Evolutionary conservation across 2,797 vertebrate genomes (phyloP).

Genomic region (Xyrichtys novacula): DNA sequence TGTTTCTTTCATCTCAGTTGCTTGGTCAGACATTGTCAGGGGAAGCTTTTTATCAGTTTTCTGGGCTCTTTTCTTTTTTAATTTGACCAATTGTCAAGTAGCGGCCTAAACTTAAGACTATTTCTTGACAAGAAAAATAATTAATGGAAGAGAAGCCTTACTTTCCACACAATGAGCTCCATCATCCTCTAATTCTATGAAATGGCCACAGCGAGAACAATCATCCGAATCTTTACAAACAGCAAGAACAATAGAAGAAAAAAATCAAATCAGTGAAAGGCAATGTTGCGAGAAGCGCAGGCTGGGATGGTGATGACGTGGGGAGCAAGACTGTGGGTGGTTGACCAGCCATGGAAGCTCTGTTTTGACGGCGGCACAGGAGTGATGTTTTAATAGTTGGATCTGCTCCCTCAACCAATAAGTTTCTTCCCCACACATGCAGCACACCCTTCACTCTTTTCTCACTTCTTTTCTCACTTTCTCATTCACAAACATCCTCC

Average conservation of each 20-base stretch:
- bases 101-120: too few species aligned
- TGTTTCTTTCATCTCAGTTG: too few species aligned
- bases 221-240: conserved; percentile 60
- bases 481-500: conserved; percentile 50
- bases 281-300: conserved; percentile 68
- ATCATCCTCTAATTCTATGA: conserved; percentile 43
- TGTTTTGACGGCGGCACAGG: conserved; percentile 41
- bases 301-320: conserved; percentile 48
- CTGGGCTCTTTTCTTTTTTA: too few species aligned
- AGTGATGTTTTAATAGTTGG: conserved; percentile 75
- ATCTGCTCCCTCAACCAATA: conserved; percentile 52
- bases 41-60: too few species aligned
- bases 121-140: too few species aligned
- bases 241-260: conserved; percentile 57
- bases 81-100: too few species aligned
- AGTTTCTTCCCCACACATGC: conserved; percentile 23
- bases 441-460: conserved; percentile 18
- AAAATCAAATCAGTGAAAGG: conserved; percentile 73
- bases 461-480: conserved; percentile 36
- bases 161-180: conserved; percentile 5
- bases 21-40: too few species aligned
- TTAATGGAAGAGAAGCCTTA: not conserved
- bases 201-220: conserved; percentile 60
- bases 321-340: conserved; percentile 48
- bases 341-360: conserved; percentile 44